phyloP scores from a whole-genome alignment of 1,140 invertebrate genomes.

The Aphelenchoides avenae region DNA sequence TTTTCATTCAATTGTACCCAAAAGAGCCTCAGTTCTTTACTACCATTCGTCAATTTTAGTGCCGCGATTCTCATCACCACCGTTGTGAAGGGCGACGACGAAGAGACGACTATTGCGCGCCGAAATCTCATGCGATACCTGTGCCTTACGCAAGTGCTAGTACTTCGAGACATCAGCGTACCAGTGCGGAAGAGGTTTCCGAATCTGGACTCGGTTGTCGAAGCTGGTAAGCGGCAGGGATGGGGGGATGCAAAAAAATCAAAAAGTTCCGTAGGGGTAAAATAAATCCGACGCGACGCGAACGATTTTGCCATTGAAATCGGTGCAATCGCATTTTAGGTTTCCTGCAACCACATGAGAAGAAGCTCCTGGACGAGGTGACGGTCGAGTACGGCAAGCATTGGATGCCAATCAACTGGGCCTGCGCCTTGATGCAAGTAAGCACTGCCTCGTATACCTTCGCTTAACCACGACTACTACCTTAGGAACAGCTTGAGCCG shows the following conservation, averaged over 20 bases:
- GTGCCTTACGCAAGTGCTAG: conserved; percentile 68
- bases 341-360: conserved; percentile 29
- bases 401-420: conserved; percentile 37
- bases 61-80: conserved; percentile 33
- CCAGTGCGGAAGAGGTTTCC: conserved; percentile 86
- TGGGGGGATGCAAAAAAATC: conserved; percentile 2
- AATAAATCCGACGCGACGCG: neutral
- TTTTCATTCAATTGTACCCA: no score
- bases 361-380: conserved; percentile 30
- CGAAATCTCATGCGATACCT: conserved; percentile 69
- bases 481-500: no score
- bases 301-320: no score
- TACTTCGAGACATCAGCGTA: conserved; percentile 75
- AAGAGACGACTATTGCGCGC: conserved; percentile 77
- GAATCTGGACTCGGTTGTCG: conserved; percentile 77
- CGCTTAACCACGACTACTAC: no score
- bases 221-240: conserved; percentile 67
- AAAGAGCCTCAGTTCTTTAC: conserved; percentile 1
- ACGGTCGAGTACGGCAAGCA: conserved; percentile 19
- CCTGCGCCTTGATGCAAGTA: conserved; percentile 2
- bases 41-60: conserved; percentile 20
- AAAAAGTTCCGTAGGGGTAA: no score
- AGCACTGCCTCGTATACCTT: no score
- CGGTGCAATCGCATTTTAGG: no score
- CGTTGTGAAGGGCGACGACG: conserved; percentile 64